Evolutionary conservation across 2,113 vertebrate species (phyloP), one percentile per base, ranked within the genome.

Genomic region (Equus przewalskii): DNA sequence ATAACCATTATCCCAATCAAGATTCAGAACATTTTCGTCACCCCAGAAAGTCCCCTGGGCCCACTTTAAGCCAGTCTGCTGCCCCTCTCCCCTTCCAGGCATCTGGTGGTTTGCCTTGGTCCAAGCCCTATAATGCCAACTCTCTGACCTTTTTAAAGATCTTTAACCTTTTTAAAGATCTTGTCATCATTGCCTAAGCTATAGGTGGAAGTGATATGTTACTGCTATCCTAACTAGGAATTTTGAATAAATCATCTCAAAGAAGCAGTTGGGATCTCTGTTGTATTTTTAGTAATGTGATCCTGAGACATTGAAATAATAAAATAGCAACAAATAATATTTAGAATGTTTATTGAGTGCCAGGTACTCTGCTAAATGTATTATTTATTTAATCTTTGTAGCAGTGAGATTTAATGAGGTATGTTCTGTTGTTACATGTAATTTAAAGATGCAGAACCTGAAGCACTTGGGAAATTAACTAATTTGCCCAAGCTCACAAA

Each of bases 251-350:
- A 70, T 72, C 56, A 65, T 49, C n/a, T 64, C 36, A 51, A 41
- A 65, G 69, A 83, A 76, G 51, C 26, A 81, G 11, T 89, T 73
- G 46, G 26, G 36, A 85, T 41, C 36, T 41, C 36, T 41, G 36
- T 41, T 41, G 24, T 83, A 75, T 94, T 78, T 94, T 86, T 70
- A 69, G 24, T 94, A 67, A 49, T 84, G 36, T 84, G 73, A 96
- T 69, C 51, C 18, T 58, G 28, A 60, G n/a, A 91, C 58, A 72
- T 81, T 67, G 75, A 94, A 79, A 67, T 90, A 73, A 75, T 60
- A 72, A 94, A 89, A 81, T 4, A 79, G 19, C 12, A 70, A 84
- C 26, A 83, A 46, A 70, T 75, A 82, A 60, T 49, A 78, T 78
- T 7, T 69, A 30, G 30, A 89, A 65, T 54, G 12, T 18, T 69